Evolutionary conservation across 2,888 invertebrate species (phyloP).

Genomic region (Cheilosia pagana): DNA sequence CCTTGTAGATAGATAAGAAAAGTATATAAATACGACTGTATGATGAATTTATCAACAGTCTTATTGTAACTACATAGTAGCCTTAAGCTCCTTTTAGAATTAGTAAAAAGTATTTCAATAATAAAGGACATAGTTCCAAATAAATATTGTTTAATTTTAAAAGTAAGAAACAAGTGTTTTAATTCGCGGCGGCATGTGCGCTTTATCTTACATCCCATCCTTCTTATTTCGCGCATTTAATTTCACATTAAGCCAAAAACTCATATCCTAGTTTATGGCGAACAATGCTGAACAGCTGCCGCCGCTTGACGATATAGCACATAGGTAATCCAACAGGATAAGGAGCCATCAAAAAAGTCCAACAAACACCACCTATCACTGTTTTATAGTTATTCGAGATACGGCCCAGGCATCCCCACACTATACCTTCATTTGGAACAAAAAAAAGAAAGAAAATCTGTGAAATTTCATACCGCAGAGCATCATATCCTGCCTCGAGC

Average conservation of each 20-base stretch:
- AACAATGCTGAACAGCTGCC: conserved; percentile 53
- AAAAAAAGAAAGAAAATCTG: conserved; percentile 12
- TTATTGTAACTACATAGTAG: too few relatives aligned
- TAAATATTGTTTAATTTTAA: too few relatives aligned
- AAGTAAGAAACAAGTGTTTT: too few relatives aligned
- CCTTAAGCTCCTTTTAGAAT: too few relatives aligned
- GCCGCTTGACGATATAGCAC: background rate
- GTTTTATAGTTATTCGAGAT: conserved; percentile 31
- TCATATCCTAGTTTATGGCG: conserved; percentile 52
- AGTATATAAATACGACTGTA: too few relatives aligned
- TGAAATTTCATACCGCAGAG: conserved; percentile 67
- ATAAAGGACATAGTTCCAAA: too few relatives aligned
- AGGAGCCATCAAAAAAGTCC: conserved; percentile 34
- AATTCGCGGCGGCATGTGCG: conserved; percentile 40
- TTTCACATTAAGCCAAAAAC: conserved; percentile 55
- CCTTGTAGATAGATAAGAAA: too few relatives aligned
- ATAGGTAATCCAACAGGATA: conserved; percentile 62
- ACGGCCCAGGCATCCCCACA: background rate
- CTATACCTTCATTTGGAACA: background rate
- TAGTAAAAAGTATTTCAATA: too few relatives aligned
- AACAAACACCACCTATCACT: conserved; percentile 36
- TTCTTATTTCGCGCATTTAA: conserved; percentile 57
- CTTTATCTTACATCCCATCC: conserved; percentile 50
- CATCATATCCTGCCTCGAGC: conserved; percentile 59
- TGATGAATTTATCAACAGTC: too few relatives aligned